Percentiles rank a stretch among this genome's conserved stretches.
phyloP scores from a whole-genome alignment of 2,113 vertebrate genomes.

The Microtus montanus region DNA sequence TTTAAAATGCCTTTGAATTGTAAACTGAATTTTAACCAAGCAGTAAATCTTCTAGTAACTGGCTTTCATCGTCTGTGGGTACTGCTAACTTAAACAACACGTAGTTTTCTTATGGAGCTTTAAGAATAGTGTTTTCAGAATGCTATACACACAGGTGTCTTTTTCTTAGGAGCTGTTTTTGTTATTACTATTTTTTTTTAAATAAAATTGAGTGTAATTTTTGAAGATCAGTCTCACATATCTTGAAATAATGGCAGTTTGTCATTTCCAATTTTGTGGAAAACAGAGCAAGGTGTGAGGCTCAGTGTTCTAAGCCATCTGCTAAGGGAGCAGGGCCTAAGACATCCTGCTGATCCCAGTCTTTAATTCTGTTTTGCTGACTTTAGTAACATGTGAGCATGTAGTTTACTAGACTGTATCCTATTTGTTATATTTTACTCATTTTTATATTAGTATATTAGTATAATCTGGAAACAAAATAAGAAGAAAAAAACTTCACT shows the following conservation, averaged over 20 bases:
- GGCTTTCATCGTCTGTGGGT: constrained; percentile 84
- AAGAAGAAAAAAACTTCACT: constrained; percentile 31
- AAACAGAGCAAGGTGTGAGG: constrained; percentile 23
- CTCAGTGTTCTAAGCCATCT: neutral
- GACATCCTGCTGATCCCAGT: neutral
- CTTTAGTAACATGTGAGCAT: constrained; percentile 17
- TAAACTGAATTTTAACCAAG: constrained; percentile 86
- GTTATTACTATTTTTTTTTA: neutral
- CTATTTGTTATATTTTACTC: constrained; percentile 37
- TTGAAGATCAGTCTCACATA: constrained; percentile 17
- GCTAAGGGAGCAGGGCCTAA: neutral
- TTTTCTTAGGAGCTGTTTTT: constrained; percentile 69
- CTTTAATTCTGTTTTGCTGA: constrained; percentile 39
- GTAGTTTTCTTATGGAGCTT: constrained; percentile 79
- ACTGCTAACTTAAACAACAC: constrained; percentile 83
- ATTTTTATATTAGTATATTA: constrained; percentile 45
- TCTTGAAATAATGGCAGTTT: constrained; percentile 35
- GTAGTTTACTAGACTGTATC: neutral
- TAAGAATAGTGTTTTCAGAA: constrained; percentile 78
- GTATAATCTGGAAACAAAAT: neutral
- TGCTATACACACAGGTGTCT: constrained; percentile 44
- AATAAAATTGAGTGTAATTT: neutral
- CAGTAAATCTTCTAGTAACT: constrained; percentile 87
- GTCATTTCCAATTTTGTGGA: neutral
- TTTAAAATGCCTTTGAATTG: constrained; percentile 83